Base-by-base conservation (phyloP, 2,888 invertebrate genomes). In the Perdita meconis region DNA sequence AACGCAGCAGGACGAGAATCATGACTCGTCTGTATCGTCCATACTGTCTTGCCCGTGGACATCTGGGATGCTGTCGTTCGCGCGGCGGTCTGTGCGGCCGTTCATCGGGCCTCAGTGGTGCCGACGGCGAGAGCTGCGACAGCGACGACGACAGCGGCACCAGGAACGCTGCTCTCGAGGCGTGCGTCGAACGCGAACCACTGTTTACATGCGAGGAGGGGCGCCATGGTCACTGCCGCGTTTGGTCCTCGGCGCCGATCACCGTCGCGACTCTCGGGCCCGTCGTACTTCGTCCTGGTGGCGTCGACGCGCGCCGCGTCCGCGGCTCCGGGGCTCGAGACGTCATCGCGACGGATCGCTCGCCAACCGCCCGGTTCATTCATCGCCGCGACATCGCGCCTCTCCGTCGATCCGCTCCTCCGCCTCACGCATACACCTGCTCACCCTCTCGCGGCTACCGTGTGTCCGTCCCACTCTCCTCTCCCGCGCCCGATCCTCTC, bases 201-300 rank as follows among this genome's bases (percentile, higher is more conserved):
- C 83, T 87, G 87, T 87, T 87, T 87, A 88, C 85, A 83, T 77
- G 70, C 75, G 59, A 81, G 64, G 51, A 74, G 60, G 59, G 76
- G 70, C 82, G 87, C 82, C 88, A 88, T 87, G 85, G 85, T 87
- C 82, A 83, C 78, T 84, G 76, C 72, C 74, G 67, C 78, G 71
- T 36, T 63, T 47, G 68, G 38, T 73, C 47, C 61, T 69, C 64
- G 38, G 60, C 22, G 10, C 2, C 75, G 50, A 67, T 80, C 34
- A 74, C 38, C 56, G 68, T 70, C 51, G 40, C 36, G 67, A 26
- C 63, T 44, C 71, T 71, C n/a, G 51, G 38, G 12, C 19, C 53
- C 59, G 60, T 40, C 60, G 59, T 74, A 69, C 69, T 63, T 74
- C 64, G 63, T 66, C 65, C 66, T 60, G 68, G 22, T 57, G 59